Percentiles rank a stretch among this genome's conserved stretches.
Evolutionary conservation across 2,797 vertebrate species (phyloP).

Genomic region (Glossophaga mutica): DNA sequence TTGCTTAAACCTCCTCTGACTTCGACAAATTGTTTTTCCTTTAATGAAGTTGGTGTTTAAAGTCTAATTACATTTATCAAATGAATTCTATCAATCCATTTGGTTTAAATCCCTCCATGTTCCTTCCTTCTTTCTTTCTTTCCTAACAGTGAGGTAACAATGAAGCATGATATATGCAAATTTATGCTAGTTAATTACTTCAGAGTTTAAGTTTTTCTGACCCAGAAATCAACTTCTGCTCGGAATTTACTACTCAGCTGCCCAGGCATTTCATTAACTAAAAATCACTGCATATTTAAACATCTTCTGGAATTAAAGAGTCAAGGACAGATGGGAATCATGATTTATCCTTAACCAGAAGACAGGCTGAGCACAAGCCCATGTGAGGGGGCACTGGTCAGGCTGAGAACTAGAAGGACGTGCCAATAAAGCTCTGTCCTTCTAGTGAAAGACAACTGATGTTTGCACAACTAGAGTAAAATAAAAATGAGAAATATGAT

Average conservation of each 20-base stretch:
- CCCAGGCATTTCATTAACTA: constrained; percentile 15
- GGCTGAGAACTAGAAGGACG: neutral
- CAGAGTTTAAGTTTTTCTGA: constrained; percentile 21
- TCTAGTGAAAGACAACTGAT: neutral
- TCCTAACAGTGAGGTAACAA: neutral
- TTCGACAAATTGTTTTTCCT: constrained; percentile 20
- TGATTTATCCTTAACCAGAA: neutral
- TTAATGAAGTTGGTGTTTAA: constrained; percentile 43
- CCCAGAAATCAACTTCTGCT: constrained; percentile 22
- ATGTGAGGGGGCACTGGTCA: neutral
- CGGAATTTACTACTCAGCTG: constrained; percentile 9
- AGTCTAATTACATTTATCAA: constrained; percentile 52
- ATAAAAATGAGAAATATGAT: neutral
- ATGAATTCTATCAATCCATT: constrained; percentile 29
- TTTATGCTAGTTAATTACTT: constrained; percentile 41
- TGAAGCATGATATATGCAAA: constrained; percentile 48
- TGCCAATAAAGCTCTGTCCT: neutral
- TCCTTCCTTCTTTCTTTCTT: neutral
- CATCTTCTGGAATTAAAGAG: neutral
- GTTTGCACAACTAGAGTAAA: neutral
- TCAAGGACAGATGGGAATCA: neutral
- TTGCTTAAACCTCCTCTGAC: constrained; percentile 15
- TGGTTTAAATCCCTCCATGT: neutral
- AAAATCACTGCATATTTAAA: neutral
- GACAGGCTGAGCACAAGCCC: neutral